These are phyloP conservation scores for Mastomys natalensis DNA, from an alignment of 2,113 vertebrate species.

Conservation along the genomic window DNA sequence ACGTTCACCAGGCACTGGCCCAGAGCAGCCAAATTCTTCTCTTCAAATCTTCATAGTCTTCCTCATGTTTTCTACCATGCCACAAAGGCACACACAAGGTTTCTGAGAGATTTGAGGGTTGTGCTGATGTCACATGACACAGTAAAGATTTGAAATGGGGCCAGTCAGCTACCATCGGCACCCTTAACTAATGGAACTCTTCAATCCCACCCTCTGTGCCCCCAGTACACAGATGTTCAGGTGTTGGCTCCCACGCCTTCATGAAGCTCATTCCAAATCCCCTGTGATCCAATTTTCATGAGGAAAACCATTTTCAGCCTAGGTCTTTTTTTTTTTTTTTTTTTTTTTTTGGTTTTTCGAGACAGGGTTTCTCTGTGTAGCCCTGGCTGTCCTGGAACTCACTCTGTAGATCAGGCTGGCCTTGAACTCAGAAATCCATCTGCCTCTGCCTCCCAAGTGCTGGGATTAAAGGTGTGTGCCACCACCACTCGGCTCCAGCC, in stretches of 20 bases:
- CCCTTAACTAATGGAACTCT: too few relatives aligned
- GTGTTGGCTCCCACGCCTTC: not conserved
- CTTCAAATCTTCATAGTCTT: not conserved
- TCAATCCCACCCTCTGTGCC: fast-evolving
- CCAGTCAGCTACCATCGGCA: not conserved
- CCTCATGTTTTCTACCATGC: not conserved
- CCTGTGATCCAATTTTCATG: not conserved
- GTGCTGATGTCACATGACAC: not conserved
- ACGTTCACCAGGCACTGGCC: fast-evolving
- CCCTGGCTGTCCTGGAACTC: too few relatives aligned
- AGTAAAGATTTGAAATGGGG: not conserved
- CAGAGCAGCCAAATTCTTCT: not conserved
- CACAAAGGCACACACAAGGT: not conserved
- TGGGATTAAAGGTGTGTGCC: too few relatives aligned
- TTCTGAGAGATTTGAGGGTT: not conserved
- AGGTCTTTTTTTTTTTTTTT: too few relatives aligned
- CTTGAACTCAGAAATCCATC: too few relatives aligned
- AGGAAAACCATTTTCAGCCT: not conserved
- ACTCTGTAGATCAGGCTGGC: too few relatives aligned
- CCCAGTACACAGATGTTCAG: not conserved
- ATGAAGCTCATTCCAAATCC: not conserved
- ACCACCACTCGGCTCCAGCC: too few relatives aligned
- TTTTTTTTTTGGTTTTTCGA: too few relatives aligned
- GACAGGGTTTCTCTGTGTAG: too few relatives aligned
- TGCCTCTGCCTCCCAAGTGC: too few relatives aligned